Conservation (phyloP, 64 coral and sea anemone genomes). For the Orbicella faveolata region DNA sequence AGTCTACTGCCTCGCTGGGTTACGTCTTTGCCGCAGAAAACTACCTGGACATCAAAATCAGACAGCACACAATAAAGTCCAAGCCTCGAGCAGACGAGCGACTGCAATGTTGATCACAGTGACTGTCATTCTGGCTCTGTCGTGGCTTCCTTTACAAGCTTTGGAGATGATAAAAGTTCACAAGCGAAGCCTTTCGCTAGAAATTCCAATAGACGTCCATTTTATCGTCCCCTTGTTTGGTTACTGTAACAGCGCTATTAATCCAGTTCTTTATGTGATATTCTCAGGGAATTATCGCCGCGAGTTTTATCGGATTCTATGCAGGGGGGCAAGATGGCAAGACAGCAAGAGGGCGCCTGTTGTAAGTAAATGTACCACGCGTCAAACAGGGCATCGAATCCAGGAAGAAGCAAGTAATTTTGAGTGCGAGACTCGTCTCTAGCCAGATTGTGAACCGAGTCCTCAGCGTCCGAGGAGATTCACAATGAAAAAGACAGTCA, state of each 20-base stretch:
- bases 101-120: slow-evolving; percentile 57
- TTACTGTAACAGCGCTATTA: slow-evolving; percentile 4
- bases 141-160: slow-evolving; percentile 58
- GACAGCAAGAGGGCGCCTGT: neutral
- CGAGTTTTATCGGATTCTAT: neutral
- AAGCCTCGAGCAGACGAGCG: neutral
- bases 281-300: no score
- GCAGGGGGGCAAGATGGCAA: neutral
- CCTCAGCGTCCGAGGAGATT: no score
- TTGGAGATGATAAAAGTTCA: neutral
- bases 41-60: slow-evolving; percentile 39
- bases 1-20: slow-evolving; percentile 28
- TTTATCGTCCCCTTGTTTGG: slow-evolving; percentile 42
- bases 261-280: no score
- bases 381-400: no score
- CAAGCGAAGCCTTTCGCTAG: neutral
- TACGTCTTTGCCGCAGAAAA: slow-evolving; percentile 55
- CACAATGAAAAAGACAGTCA: no score
- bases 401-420: no score
- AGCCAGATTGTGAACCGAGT: no score
- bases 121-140: slow-evolving; percentile 50
- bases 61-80: slow-evolving; percentile 17
- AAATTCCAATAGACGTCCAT: neutral
- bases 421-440: no score
- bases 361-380: no score